phyloP scores from a whole-genome alignment of 2,797 vertebrate genomes.

The Pangasius macronema region DNA sequence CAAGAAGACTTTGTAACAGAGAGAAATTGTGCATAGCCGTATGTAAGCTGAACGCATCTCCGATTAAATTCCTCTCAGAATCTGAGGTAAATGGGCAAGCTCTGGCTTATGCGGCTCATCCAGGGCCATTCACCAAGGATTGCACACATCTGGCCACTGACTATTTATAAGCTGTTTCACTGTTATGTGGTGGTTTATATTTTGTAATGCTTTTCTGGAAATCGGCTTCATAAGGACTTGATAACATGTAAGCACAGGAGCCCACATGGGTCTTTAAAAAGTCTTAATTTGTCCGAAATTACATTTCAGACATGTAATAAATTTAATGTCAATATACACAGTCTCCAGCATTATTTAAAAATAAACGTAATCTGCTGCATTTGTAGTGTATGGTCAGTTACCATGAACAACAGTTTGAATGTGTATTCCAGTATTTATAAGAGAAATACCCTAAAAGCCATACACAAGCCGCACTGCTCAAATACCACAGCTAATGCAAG shows the following conservation, averaged over 20 bases:
- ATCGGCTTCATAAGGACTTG: not conserved
- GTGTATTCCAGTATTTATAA: not conserved
- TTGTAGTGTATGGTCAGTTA: not conserved
- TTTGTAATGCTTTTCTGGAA: not conserved
- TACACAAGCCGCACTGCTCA: not conserved
- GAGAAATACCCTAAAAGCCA: not conserved
- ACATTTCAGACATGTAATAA: not conserved
- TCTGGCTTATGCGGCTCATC: constrained; percentile 55
- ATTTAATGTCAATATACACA: not conserved
- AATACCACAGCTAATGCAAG: not conserved
- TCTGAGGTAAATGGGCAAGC: not conserved
- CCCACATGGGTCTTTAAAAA: not conserved
- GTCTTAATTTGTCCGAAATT: not conserved
- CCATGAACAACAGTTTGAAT: not conserved
- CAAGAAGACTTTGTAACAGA: not conserved
- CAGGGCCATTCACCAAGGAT: constrained; percentile 59
- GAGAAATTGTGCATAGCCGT: not conserved
- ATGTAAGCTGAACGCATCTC: constrained; percentile 44
- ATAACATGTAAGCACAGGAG: not conserved
- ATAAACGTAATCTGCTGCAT: not conserved
- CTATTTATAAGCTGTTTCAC: not conserved
- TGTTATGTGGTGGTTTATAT: no score
- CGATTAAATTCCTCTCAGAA: constrained; percentile 22
- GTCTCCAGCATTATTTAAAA: not conserved
- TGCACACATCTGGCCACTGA: constrained; percentile 43